Base-by-base conservation (phyloP, 2,888 invertebrate genomes). In the Heterodera filipjevi region DNA sequence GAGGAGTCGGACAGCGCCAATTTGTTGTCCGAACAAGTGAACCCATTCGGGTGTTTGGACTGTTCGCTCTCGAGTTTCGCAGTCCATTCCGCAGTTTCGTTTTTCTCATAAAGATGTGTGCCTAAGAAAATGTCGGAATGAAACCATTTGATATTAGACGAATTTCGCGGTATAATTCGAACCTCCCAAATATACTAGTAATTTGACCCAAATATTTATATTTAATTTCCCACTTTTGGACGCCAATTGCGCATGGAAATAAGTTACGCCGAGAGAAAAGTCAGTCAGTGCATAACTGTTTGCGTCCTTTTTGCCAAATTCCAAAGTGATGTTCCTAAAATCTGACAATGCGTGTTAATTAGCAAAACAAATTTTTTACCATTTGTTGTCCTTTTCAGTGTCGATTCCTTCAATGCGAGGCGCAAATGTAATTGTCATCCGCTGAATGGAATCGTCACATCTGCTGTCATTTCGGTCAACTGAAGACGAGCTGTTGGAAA, bases 1-100 rank as follows among this genome's bases (percentile, higher is more conserved):
- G 85, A 84, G n/a, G 82, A 84, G 66, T 82, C 78, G 49, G 79
- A 79, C 39, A 88, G 84, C 49, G 82, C 80, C 35, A 88, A 84
- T 32, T 80, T 79, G 75, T 85, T 77, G 30, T 82, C 81, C 27
- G 86, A 86, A 82, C 88, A 88, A 76, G 83, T 76, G 49, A 76
- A 73, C 64, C 82, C 82, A 76, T 53, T 78, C 73, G 35, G 73
- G 32, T 22, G 53, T 70, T n/a, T 70, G 71, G 44, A 44, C 70
- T 19, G 30, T 14, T 27, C 72, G n/a, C 39, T 77, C 73, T n/a
- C 22, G 32, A 71, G 33, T 10, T 71, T 1, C 27, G 80, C 70
- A 64, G 32, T 44, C 68, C 64, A 73, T 30, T 59, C 68, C 14
- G 68, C 33, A 19, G 32, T 68, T 14, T 22, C 33, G 33, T 35